These are phyloP conservation scores for Bradypodion pumilum DNA, from an alignment of 2,797 vertebrate species.

Conservation along the genomic window DNA sequence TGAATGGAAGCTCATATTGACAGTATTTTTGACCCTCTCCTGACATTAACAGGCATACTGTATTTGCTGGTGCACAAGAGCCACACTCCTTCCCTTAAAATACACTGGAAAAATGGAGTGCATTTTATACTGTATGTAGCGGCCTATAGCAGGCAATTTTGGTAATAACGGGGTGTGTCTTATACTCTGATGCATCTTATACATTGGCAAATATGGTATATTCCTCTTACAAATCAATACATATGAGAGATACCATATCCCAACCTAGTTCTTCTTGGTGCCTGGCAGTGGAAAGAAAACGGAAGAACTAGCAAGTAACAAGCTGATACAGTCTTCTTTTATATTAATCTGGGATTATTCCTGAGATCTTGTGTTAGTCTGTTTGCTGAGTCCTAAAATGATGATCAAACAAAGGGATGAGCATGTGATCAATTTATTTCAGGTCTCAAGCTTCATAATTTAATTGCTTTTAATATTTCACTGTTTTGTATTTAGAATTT, in stretches of 20 bases:
- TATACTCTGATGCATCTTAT: too few relatives aligned
- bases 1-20: slow-evolving; percentile 43
- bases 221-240: neutral
- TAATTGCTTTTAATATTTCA: slow-evolving; percentile 43
- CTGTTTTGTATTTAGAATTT: slow-evolving; percentile 20
- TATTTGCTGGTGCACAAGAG: too few relatives aligned
- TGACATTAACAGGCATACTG: neutral
- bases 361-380: slow-evolving; percentile 25
- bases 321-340: slow-evolving; percentile 44
- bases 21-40: neutral
- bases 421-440: slow-evolving; percentile 4
- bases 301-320: neutral
- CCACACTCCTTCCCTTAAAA: too few relatives aligned
- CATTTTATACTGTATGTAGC: too few relatives aligned
- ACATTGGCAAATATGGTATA: too few relatives aligned
- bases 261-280: slow-evolving; percentile 44
- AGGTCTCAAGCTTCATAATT: slow-evolving; percentile 38
- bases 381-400: slow-evolving; percentile 38
- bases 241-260: slow-evolving; percentile 10
- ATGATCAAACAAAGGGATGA: slow-evolving; percentile 36
- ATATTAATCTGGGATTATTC: slow-evolving; percentile 53
- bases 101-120: too few relatives aligned
- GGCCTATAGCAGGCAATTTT: too few relatives aligned
- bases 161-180: too few relatives aligned
- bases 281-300: slow-evolving; percentile 50